Evolutionary conservation across 2,113 vertebrate species (phyloP).

Genomic region (Acanthisitta chloris): DNA sequence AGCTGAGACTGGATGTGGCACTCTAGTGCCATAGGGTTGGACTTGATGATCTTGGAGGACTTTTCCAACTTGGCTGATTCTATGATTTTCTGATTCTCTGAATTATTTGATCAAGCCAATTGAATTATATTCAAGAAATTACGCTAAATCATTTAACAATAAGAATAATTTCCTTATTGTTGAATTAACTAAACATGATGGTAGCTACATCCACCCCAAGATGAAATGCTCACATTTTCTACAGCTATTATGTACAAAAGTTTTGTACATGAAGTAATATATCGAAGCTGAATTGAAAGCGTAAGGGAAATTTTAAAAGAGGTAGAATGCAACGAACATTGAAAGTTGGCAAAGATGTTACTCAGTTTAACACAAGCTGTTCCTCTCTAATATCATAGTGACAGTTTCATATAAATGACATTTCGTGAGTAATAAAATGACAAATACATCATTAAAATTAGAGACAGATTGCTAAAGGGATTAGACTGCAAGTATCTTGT

Average conservation of each 20-base stretch:
- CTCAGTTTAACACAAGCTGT: conserved; percentile 61
- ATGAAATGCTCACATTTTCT: background rate
- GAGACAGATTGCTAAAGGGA: conserved; percentile 62
- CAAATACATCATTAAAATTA: conserved; percentile 67
- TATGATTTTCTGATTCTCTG: no score
- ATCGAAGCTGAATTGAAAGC: background rate
- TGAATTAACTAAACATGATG: background rate
- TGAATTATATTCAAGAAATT: background rate
- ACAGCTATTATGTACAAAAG: background rate
- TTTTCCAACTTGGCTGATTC: no score
- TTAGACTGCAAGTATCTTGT: conserved; percentile 38
- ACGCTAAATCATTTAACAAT: background rate
- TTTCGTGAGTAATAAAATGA: conserved; percentile 58
- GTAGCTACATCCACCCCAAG: background rate
- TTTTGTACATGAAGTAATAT: background rate
- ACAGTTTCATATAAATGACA: conserved; percentile 61
- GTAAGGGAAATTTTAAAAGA: conserved; percentile 22
- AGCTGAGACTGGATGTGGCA: no score
- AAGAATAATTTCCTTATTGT: background rate
- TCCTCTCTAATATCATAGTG: conserved; percentile 51
- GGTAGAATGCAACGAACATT: background rate
- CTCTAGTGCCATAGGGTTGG: no score
- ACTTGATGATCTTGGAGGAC: no score
- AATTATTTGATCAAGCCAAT: background rate
- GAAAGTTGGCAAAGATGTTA: conserved; percentile 4